A percentile compares a stretch with the other conserved stretches of the same genome.
phyloP scores from a whole-genome alignment of 2,797 vertebrate species.

The Phalanger gymnotis region DNA sequence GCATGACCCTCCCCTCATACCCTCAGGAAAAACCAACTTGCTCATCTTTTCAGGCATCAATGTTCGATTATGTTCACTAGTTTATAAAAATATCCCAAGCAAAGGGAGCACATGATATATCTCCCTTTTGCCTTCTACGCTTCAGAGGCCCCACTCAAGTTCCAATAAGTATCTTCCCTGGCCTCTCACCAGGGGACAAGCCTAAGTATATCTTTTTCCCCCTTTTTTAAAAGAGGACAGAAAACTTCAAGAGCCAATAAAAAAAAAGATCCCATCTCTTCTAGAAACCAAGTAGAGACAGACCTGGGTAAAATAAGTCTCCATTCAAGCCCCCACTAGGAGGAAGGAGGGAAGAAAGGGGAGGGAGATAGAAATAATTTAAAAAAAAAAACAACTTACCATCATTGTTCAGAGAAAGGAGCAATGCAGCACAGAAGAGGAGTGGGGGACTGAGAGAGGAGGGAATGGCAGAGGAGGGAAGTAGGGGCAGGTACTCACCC shows the following conservation, averaged over 20 bases:
- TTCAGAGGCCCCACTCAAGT: slow-evolving; percentile 25
- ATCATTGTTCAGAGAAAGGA: slow-evolving; percentile 43
- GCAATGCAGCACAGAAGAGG: slow-evolving; percentile 18
- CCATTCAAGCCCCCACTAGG: slow-evolving; percentile 63
- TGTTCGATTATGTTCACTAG: slow-evolving; percentile 21
- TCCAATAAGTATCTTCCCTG: slow-evolving; percentile 5
- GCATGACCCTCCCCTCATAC: background rate
- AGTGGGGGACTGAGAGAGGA: slow-evolving; percentile 44
- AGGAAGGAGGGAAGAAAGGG: slow-evolving; percentile 7
- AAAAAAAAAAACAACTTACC: slow-evolving; percentile 35
- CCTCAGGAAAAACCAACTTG: slow-evolving; percentile 23
- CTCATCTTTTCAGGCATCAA: background rate
- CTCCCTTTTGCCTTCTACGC: background rate
- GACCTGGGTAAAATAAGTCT: slow-evolving; percentile 32
- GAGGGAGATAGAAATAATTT: background rate
- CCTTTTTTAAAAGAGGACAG: background rate
- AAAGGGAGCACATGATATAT: background rate
- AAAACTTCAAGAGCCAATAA: slow-evolving; percentile 65
- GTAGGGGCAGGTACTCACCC: slow-evolving; percentile 91
- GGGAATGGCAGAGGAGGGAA: slow-evolving; percentile 55
- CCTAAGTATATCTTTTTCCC: background rate
- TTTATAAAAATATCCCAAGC: slow-evolving; percentile 3
- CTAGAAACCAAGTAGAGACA: slow-evolving; percentile 44
- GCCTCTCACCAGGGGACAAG: background rate
- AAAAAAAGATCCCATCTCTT: slow-evolving; percentile 40